A percentile compares a stretch with the other conserved stretches of the same genome.
These are phyloP conservation scores for Hirtodrosophila confusa DNA, from an alignment of 2,888 invertebrate species.

Conservation along the genomic window DNA sequence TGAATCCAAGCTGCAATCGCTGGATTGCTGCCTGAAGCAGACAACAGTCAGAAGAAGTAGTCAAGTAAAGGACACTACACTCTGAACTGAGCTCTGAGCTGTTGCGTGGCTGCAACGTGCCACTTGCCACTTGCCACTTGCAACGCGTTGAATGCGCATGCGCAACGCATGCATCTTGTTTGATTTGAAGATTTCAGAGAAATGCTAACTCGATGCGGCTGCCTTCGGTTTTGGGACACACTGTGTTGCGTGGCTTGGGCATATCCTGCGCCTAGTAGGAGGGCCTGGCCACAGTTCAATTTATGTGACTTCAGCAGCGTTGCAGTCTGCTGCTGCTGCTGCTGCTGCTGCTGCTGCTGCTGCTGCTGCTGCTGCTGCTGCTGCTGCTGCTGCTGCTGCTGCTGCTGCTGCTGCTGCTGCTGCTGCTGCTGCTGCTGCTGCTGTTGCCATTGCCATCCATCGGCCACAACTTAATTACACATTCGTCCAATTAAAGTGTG, in stretches of 20 bases:
- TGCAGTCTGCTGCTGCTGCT: slow-evolving; percentile 9
- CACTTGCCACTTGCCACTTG: slow-evolving; percentile 4
- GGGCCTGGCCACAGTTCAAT: slow-evolving; percentile 40
- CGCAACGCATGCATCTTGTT: slow-evolving; percentile 82
- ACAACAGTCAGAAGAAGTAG: neutral
- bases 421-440: slow-evolving; percentile 3
- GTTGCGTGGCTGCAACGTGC: slow-evolving; percentile 31
- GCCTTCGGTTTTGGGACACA: neutral
- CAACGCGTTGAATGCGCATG: slow-evolving; percentile 69
- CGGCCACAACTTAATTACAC: slow-evolving; percentile 82
- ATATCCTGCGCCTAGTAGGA: slow-evolving; percentile 36
- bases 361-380: slow-evolving; percentile 12
- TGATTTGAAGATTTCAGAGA: slow-evolving; percentile 82
- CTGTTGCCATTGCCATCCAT: slow-evolving; percentile 31
- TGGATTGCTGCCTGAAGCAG: slow-evolving; percentile 1
- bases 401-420: slow-evolving; percentile 14
- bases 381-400: slow-evolving; percentile 11
- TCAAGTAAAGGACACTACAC: slow-evolving; percentile 38
- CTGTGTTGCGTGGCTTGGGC: neutral
- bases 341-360: slow-evolving; percentile 5
- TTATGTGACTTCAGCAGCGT: slow-evolving; percentile 35
- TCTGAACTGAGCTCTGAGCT: neutral
- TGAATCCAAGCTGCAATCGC: slow-evolving; percentile 12
- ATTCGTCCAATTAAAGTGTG: slow-evolving; percentile 82
- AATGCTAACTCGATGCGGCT: slow-evolving; percentile 50